A percentile compares a stretch with the other conserved stretches of the same genome.
phyloP scores from a whole-genome alignment of 2,797 vertebrate species.

The Acanthiza pusilla region DNA sequence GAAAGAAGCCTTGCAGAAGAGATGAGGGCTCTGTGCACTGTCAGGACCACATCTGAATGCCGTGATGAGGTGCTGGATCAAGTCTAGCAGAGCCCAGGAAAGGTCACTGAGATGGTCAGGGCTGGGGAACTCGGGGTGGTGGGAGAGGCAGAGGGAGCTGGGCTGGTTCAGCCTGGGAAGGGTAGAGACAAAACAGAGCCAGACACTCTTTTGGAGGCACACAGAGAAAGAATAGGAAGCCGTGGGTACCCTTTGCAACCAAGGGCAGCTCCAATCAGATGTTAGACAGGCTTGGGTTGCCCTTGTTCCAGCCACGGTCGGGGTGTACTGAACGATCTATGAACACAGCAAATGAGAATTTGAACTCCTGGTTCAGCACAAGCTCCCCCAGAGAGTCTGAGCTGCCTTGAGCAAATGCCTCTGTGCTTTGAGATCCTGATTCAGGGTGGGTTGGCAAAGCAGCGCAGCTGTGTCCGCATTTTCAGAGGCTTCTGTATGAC shows the following conservation, averaged over 20 bases:
- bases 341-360: not conserved
- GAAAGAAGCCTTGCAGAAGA: not conserved
- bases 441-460: not conserved
- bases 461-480: not conserved
- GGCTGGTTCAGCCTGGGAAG: not conserved
- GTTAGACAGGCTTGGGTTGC: not conserved
- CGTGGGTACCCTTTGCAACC: not conserved
- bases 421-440: not conserved
- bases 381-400: not conserved
- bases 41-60: not conserved
- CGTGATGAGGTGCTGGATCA: not conserved
- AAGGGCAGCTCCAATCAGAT: not conserved
- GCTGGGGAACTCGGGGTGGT: no score
- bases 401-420: not conserved
- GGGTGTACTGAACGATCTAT: not conserved
- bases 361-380: not conserved
- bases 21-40: not conserved
- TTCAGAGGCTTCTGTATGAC: not conserved
- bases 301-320: fast-evolving
- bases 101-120: not conserved
- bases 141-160: not conserved
- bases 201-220: not conserved
- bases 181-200: not conserved
- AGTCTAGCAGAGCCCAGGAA: not conserved
- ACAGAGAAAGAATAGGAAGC: not conserved